phyloP scores from a whole-genome alignment of 2,113 vertebrate species.

The Chaetodon auriga region DNA sequence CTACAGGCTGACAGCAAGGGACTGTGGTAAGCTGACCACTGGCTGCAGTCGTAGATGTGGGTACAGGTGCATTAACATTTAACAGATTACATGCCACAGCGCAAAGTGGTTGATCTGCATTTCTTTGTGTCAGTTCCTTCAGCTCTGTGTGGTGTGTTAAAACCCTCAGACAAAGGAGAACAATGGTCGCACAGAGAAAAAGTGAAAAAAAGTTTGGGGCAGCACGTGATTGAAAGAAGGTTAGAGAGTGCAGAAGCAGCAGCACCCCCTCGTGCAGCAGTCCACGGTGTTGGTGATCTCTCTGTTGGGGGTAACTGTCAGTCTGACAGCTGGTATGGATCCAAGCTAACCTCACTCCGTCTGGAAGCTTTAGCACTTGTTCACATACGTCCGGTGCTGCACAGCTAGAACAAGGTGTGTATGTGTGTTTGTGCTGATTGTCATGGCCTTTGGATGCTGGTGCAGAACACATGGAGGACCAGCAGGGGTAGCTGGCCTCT shows the following conservation, averaged over 20 bases:
- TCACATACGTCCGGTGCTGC: constrained; percentile 19
- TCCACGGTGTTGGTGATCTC: constrained; percentile 48
- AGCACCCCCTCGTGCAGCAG: constrained; percentile 36
- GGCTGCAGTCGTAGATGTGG: not conserved
- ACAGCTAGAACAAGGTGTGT: constrained; percentile 32
- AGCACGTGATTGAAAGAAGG: constrained; percentile 31
- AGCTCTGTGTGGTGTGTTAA: not conserved
- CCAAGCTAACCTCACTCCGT: constrained; percentile 40
- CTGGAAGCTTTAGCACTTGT: constrained; percentile 62
- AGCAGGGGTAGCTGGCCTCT: constrained; percentile 37
- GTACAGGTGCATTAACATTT: not conserved
- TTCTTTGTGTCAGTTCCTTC: not conserved
- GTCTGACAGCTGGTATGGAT: constrained; percentile 66
- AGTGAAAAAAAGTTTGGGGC: constrained; percentile 1
- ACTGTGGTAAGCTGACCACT: not conserved
- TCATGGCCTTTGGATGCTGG: constrained; percentile 38
- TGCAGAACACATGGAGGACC: constrained; percentile 44
- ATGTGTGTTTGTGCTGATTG: constrained; percentile 33
- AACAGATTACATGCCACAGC: not conserved
- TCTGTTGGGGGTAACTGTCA: constrained; percentile 65
- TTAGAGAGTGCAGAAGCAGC: constrained; percentile 14
- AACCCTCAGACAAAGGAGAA: not conserved
- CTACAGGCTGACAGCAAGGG: not conserved
- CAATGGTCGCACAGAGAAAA: not conserved
- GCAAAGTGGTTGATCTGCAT: not conserved